These are phyloP conservation scores for Epizoanthus rinbou DNA, from an alignment of 92 coral and sea anemone species.

Conservation along the genomic window DNA sequence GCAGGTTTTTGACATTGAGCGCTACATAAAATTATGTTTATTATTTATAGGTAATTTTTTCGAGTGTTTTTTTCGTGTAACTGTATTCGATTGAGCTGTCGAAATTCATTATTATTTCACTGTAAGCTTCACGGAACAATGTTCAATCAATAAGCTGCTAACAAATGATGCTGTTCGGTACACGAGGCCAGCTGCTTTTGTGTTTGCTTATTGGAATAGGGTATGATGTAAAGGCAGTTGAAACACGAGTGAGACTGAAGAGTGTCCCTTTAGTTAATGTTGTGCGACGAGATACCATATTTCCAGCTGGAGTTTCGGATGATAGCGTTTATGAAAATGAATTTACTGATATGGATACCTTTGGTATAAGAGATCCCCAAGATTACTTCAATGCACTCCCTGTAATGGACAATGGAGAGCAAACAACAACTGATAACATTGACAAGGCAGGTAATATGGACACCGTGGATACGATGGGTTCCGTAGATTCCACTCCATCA, in stretches of 20 bases:
- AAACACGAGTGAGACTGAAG: neutral
- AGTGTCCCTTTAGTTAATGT: neutral
- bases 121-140: too few species aligned
- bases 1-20: too few species aligned
- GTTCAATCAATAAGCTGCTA: too few species aligned
- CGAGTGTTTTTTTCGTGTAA: too few species aligned
- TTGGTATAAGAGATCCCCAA: neutral
- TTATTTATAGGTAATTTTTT: too few species aligned
- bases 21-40: too few species aligned
- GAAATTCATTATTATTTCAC: too few species aligned
- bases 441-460: neutral
- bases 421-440: neutral
- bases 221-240: neutral
- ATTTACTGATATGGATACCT: neutral
- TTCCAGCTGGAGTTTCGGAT: neutral
- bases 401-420: neutral
- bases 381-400: neutral
- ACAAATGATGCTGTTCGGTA: neutral
- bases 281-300: neutral
- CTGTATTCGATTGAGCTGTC: too few species aligned
- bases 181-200: neutral
- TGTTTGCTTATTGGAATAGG: neutral
- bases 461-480: neutral
- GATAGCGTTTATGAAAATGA: neutral
- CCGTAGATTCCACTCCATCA: neutral